Base-by-base conservation (phyloP, 2,797 vertebrate genomes). In the Numenius phaeopus region DNA sequence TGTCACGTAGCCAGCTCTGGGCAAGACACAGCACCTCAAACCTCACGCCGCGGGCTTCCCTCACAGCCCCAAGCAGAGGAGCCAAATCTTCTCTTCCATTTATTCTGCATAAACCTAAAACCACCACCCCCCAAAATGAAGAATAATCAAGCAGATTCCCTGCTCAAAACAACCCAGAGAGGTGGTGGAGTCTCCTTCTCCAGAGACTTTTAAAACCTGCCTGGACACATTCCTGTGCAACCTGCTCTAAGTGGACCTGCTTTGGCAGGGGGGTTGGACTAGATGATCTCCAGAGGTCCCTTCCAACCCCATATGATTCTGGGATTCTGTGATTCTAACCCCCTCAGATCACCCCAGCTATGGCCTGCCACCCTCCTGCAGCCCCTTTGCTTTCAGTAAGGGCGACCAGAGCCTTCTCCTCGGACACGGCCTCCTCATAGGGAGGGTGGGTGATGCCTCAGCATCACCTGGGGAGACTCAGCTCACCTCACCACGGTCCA, bases 391-490 rank as follows among this genome's bases (percentile, higher is more conserved):
- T 71, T 69, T 70, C 84, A 23, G 14, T 14, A 20, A 49, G 64
- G 1, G 3, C 0, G 3, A 55, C 34, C 2, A 9, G 34, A 66
- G 54, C 0, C 8, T 21, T 13, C 29, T n/a, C 47, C 30, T 29
- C 58, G 22, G 62, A 19, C 26, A 10, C 17, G 42, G 52, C 19
- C 37, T 44, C 16, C 22, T 14, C 30, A 0, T 2, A 18, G 23
- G 34, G 18, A 29, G 50, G 30, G 49, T 34, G 58, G 54, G 62
- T 0, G 26, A 44, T 9, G n/a, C 3, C 76, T 50, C 12, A 30
- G 83, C 39, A 58, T 4, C 4, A 9, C n/a, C 42, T 5, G 5
- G 26, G 27, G 34, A 59, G 59, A 64, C 62, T 52, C 81, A 20
- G 40, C 61, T 49, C 66, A 49, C 29, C 49, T n/a, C 19, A 12